Evolutionary conservation across 2,888 invertebrate species (phyloP), one percentile per base, ranked within the genome.

Genomic region (Drosophila lutescens): DNA sequence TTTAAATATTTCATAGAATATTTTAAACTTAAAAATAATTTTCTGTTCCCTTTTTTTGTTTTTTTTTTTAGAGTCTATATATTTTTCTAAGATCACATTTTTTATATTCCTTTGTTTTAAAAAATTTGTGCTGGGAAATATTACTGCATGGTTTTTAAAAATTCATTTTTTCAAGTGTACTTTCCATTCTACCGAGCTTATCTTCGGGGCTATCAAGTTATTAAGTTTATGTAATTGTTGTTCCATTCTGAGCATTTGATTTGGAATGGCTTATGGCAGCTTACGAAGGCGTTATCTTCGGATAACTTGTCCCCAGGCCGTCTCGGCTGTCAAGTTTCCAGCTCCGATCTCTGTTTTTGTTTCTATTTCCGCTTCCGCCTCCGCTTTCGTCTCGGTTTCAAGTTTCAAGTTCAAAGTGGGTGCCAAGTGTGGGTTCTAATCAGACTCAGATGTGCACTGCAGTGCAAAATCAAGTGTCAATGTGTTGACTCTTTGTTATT

Each of bases 191-290:
- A 63, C 47, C 20, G 9, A 46, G 71, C 66, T 82, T 82, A 85
- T 87, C 70, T 77, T 65, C 68, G 70, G 65, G 81, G 69, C 81
- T 62, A 86, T 83, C 88, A 80, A 83, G 81, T 78, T 83, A 86
- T 83, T 83, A 88, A 80, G 85, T 84, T 88, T 88, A 84, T 84
- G 87, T 86, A 84, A 84, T 84, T 88, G 86, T 78, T 80, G 76
- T 58, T 86, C 53, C 74, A 47, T 47, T 65, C 12, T 20, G 23
- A 41, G 67, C 63, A 63, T 80, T 79, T 77, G 83, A 82, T 82
- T 82, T 74, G 50, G 50, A 71, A 76, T 77, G 86, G 67, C 71
- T 69, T 82, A 70, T 77, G 80, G 79, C 79, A 78, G 79, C 75
- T 80, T 63, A 70, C 43, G 49, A 38, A 68, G 83, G 68, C 57